Evolutionary conservation across 2,888 invertebrate species (phyloP), one percentile per base, ranked within the genome.

Genomic region (Liodrosophila aerea): DNA sequence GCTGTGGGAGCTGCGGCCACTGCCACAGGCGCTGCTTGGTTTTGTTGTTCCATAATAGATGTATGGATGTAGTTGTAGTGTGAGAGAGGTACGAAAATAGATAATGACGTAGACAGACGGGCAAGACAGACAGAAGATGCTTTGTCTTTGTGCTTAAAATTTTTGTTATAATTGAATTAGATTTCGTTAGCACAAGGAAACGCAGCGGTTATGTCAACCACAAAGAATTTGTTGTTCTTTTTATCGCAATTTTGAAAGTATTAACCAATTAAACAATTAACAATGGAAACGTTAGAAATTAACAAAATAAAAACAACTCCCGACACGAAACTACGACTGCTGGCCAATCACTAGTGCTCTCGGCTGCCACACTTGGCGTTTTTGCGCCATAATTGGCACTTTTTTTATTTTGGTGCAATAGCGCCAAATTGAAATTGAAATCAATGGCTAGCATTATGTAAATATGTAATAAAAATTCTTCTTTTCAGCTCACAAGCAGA

Each of bases 61-160:
- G 16, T 39, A 16, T 39, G 16, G 4, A 8, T 7, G 16, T 18
- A 11, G 39, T 37, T 37, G 36, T 22, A 22, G 22, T 36, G 51
- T 30, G 31, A 47, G 56, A 58, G 22, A 49, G 46, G 45, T 57
- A 84, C 83, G 64, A 76, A 87, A 87, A 87, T 87, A 87, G 83
- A 76, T 53, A 86, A 87, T 87, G 87, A 87, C 87, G 86, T 84
- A 75, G 76, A 70, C 70, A 47, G 59, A 30, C 29, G 13, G n/a
- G n/a, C n/a, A n/a, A n/a, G n/a, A n/a, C n/a, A n/a, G n/a, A n/a
- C n/a, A 39, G 61, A 76, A 54, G 64, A 58, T 64, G 71, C 51
- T 61, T 60, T 63, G 62, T 47, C 66, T 69, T 53, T 66, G n/a
- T 37, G 36, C 16, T n/a, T 37, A 13, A 16, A 13, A n/a, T n/a